Percentiles rank a stretch among this genome's conserved stretches.
These are phyloP conservation scores for Ditylenchus dipsaci DNA, from an alignment of 1,140 invertebrate genomes.

Conservation along the genomic window DNA sequence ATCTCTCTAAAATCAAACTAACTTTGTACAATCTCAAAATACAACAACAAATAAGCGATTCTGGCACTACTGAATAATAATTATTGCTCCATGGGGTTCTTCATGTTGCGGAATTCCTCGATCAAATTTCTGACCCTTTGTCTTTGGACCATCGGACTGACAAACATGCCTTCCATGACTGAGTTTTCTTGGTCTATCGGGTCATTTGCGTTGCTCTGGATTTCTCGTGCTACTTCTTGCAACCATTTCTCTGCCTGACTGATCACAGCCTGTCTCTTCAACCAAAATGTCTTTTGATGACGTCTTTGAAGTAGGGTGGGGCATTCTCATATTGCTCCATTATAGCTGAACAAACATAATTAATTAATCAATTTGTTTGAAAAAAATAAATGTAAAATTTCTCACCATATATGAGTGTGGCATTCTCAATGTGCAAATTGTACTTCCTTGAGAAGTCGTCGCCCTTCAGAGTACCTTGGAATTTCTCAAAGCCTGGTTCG, in stretches of 20 bases:
- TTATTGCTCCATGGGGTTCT: slow-evolving; percentile 29
- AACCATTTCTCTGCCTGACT: slow-evolving; percentile 66
- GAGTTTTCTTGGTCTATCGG: not conserved
- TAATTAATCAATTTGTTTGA: not conserved
- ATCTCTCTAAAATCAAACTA: too few species aligned
- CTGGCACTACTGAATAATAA: too few species aligned
- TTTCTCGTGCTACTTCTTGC: slow-evolving; percentile 8
- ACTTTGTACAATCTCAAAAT: too few species aligned
- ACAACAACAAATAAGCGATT: too few species aligned
- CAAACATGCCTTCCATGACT: slow-evolving; percentile 16
- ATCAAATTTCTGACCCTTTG: slow-evolving; percentile 37
- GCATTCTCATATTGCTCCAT: slow-evolving; percentile 83
- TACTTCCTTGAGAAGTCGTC: slow-evolving; percentile 70
- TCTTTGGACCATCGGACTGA: slow-evolving; percentile 21
- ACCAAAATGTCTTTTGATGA: slow-evolving; percentile 86
- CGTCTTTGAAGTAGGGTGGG: slow-evolving; percentile 64
- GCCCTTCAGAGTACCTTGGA: slow-evolving; percentile 52
- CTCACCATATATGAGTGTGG: slow-evolving; percentile 77
- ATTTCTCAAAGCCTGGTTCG: slow-evolving; percentile 88
- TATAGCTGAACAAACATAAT: slow-evolving; percentile 67
- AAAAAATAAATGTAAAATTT: not conserved
- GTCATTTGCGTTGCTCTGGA: slow-evolving; percentile 4
- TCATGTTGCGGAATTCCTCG: slow-evolving; percentile 34
- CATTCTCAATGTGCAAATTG: slow-evolving; percentile 90
- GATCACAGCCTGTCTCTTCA: slow-evolving; percentile 84